phyloP scores from a whole-genome alignment of 2,113 vertebrate genomes.

The Hippocampus abdominalis region DNA sequence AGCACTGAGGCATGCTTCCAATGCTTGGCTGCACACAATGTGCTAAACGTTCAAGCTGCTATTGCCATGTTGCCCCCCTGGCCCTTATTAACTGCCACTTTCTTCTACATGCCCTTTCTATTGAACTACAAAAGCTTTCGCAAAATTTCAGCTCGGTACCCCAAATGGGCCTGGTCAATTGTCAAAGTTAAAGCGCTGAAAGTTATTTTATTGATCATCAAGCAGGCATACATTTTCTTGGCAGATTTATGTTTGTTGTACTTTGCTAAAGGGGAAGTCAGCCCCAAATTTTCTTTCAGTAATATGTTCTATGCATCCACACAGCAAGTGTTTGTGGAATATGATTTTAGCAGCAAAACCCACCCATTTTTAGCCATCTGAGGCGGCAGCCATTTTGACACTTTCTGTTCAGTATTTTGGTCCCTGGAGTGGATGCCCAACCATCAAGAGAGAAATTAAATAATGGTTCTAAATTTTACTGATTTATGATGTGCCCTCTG shows the following conservation, averaged over 20 bases:
- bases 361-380: too few species aligned
- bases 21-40: slow-evolving; percentile 90
- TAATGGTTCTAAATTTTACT: too few species aligned
- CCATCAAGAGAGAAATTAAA: too few species aligned
- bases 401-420: too few species aligned
- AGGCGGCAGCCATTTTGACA: too few species aligned
- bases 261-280: too few species aligned
- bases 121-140: neutral
- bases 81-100: slow-evolving; percentile 62
- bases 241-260: neutral
- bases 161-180: neutral
- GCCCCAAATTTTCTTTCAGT: too few species aligned
- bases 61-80: slow-evolving; percentile 48
- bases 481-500: too few species aligned
- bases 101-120: slow-evolving; percentile 22
- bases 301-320: too few species aligned
- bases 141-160: neutral
- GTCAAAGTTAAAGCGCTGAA: neutral
- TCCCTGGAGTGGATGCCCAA: too few species aligned
- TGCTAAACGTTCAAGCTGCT: slow-evolving; percentile 71
- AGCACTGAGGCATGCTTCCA: slow-evolving; percentile 84
- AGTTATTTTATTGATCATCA: neutral
- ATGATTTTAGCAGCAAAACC: too few species aligned
- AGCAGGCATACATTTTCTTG: neutral
- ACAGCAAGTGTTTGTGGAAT: too few species aligned